A percentile compares a stretch with the other conserved stretches of the same genome.
These are phyloP conservation scores for Mythimna lalbum DNA, from an alignment of 2,888 invertebrate species.

Conservation along the genomic window DNA sequence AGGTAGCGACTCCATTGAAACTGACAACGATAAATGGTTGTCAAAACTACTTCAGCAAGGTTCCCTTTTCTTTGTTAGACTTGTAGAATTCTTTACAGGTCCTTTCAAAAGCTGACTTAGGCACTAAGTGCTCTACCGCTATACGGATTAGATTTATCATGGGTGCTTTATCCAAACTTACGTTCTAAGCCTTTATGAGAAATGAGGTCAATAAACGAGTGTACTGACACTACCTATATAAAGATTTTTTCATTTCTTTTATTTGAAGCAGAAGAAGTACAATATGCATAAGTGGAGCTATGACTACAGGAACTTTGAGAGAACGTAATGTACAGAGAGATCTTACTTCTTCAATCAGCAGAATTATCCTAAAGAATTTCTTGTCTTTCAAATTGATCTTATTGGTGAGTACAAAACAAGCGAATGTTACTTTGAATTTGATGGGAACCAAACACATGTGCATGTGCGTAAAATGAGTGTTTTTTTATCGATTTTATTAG, in stretches of 20 bases:
- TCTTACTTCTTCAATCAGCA: no score
- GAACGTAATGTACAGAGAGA: no score
- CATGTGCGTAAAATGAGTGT: constrained; percentile 5
- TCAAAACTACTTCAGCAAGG: constrained; percentile 37
- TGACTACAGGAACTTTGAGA: no score
- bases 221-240: not conserved
- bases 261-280: no score
- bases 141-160: constrained; percentile 45
- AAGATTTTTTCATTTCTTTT: no score
- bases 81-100: constrained; percentile 23
- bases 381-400: no score
- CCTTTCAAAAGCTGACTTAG: constrained; percentile 28
- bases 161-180: constrained; percentile 18
- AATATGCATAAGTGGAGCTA: no score
- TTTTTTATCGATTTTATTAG: not conserved
- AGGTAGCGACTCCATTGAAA: constrained; percentile 17
- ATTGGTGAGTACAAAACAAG: no score
- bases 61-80: constrained; percentile 19
- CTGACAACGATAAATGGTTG: constrained; percentile 54
- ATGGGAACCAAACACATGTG: not conserved
- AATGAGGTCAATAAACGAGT: constrained; percentile 24
- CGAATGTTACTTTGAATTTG: not conserved
- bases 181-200: constrained; percentile 14
- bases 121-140: constrained; percentile 38
- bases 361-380: no score